Base-by-base conservation (phyloP, 2,797 vertebrate species). In the Lates japonicus region DNA sequence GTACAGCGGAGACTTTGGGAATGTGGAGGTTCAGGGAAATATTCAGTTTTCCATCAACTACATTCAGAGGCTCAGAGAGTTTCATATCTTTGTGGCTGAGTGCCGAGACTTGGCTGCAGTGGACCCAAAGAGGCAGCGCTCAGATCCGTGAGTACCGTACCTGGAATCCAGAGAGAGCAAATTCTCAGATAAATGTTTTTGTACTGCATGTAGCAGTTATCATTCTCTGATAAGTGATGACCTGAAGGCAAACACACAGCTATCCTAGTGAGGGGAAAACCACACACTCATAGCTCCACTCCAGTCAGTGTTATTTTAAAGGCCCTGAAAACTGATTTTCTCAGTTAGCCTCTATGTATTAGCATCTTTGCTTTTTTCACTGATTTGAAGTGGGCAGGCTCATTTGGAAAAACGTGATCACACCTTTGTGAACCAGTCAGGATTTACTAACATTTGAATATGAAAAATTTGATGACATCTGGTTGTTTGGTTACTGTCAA, bases 21-120 rank as follows among this genome's bases (percentile, higher is more conserved):
- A 93, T 2, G 93, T 99, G 44, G 97, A 99, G 41, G 95, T 99
- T 78, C 97, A 97, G 89, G 98, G 98, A 39, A 97, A 77, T 81
- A 96, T 99, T 74, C 97, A 98, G 84, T 98, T 99, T 91, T 97
- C 97, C 33, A 87, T 99, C 62, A 98, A 98, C 93, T 99, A 99
- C 4, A 92, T 98, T 63, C 96, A 97, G 65, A 96, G 95, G 81
- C 94, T 99, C 90, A 93, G 92, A 0, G 98, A 99, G 93, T 95
- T 99, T 75, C 97, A 99, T 74, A 93, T 99, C 81, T 99, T 99
- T 76, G 96, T 99, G 70, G 96, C 96, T 29, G 95, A 97, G 80
- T 98, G 98, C 87, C 95, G 90, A 70, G 96, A 97, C 73, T 85
- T 99, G 90, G 97, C 98, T n/a, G 92, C 96, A 0, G 98, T 96